Conservation (phyloP, 2,113 vertebrate species). For the Equus przewalskii region DNA sequence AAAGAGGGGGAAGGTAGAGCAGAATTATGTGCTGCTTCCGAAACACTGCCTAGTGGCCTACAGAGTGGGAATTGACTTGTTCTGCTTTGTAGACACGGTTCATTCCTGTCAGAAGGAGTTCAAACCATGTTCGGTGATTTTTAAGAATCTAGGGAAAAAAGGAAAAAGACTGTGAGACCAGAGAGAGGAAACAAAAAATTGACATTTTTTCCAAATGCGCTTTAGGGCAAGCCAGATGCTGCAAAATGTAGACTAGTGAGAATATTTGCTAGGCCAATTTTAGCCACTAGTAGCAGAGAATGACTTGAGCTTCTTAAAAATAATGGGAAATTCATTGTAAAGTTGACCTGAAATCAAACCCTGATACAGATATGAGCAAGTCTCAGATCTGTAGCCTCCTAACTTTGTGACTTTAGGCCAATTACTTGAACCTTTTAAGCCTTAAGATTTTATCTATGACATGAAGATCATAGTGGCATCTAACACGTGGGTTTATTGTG, state of each 20-base stretch:
- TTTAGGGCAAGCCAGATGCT: not conserved
- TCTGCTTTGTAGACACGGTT: not conserved
- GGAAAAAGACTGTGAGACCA: not conserved
- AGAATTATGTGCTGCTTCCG: not conserved
- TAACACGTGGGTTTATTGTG: not conserved
- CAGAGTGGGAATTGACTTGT: not conserved
- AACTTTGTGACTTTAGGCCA: not conserved
- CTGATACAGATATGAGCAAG: not conserved
- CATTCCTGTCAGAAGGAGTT: conserved; percentile 36
- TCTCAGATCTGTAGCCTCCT: not conserved
- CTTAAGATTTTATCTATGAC: not conserved
- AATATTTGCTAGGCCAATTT: not conserved
- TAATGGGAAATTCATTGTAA: not conserved
- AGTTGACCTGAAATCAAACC: not conserved
- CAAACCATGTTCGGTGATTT: not conserved
- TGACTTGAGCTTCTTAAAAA: conserved; percentile 12
- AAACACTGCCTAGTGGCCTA: not conserved
- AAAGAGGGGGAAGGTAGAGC: not conserved
- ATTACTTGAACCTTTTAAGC: not conserved
- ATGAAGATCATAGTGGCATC: not conserved
- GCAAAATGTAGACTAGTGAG: not conserved
- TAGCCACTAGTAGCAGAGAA: not conserved
- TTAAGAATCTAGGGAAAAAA: not conserved
- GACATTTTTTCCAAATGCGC: conserved; percentile 26
- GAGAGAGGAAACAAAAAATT: conserved; percentile 18